phyloP scores from a whole-genome alignment of 2,797 vertebrate genomes.

The Gambusia yucatana region DNA sequence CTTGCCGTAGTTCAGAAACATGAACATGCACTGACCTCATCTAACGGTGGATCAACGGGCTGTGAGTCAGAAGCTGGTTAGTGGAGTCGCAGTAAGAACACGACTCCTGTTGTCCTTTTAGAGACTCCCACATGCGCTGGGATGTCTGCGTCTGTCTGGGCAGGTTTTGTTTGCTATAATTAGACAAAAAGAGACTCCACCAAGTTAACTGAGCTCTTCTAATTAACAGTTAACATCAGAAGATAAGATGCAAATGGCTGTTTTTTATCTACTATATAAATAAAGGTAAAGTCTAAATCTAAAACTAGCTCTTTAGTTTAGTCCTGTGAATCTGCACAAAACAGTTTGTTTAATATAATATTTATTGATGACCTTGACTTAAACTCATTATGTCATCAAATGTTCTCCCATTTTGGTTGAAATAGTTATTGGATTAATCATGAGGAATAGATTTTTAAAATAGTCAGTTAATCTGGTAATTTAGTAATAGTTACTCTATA shows the following conservation, averaged over 20 bases:
- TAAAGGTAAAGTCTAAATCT: background rate
- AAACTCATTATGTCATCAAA: background rate
- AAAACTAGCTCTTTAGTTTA: background rate
- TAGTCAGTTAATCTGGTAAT: too few relatives aligned
- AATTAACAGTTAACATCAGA: background rate
- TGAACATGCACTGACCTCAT: slow-evolving; percentile 37
- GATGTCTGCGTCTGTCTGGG: slow-evolving; percentile 32
- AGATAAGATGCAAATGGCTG: background rate
- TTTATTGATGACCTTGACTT: background rate
- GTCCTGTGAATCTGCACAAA: background rate
- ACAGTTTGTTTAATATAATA: background rate
- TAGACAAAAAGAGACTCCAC: background rate
- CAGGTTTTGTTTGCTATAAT: slow-evolving; percentile 8
- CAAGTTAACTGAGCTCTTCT: background rate
- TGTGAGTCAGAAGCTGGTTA: slow-evolving; percentile 18
- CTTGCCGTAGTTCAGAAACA: slow-evolving; percentile 24
- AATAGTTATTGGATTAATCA: too few relatives aligned
- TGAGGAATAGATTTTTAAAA: too few relatives aligned
- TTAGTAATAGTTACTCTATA: too few relatives aligned
- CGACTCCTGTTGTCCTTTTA: slow-evolving; percentile 33
- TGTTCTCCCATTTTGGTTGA: background rate
- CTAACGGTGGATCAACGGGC: slow-evolving; percentile 43
- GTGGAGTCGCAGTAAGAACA: slow-evolving; percentile 40
- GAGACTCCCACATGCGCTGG: slow-evolving; percentile 37
- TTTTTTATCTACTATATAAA: background rate